Base-by-base conservation (phyloP, 2,888 invertebrate genomes). In the Andrena bucephala region DNA sequence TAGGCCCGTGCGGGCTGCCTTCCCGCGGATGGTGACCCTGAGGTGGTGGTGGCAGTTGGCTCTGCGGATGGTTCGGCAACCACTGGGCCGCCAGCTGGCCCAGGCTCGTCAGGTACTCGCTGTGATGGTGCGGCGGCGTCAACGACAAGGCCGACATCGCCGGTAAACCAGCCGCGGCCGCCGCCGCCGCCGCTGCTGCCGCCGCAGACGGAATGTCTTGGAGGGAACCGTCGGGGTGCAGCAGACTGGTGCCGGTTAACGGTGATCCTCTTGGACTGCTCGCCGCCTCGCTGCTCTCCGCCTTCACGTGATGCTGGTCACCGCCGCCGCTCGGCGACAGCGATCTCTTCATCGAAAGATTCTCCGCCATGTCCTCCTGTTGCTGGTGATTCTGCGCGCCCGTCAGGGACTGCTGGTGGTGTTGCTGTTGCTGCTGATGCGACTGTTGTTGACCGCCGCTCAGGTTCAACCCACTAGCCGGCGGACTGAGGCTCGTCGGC, bases 51-150 rank as follows among this genome's bases (percentile, higher is more conserved):
- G 86, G 87, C 67, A 91, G 72, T 66, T 91, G 92, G 70, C 85
- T 89, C 65, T 89, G 91, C 48, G 92, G 91, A 76, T 91, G 90
- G 78, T 88, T 92, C 42, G 93, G 92, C 59, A 93, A 83, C 93
- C 93, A 94, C 65, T 93, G 94, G 3, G 92, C 91, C 54, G 92
- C 92, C 16, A 94, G 90, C 90, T 94, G 94, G 33, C 93, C 92
- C 74, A 94, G 85, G 76, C 92, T 94, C 79, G 93, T 90, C 87
- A 94, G 92, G 92, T 94, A 94, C 93, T 94, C 94, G 86, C 92
- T 93, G 81, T 92, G 92, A 92, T 94, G 94, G 95, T 98, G 97
- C 77, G 97, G 97, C 90, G 97, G 97, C 88, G 97, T 97, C 92
- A 98, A 95, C 54, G 97, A 96, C 87, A 98, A 94, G 77, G 97